These are phyloP conservation scores for Aleadryas rufinucha DNA, from an alignment of 2,113 vertebrate species.

Conservation along the genomic window DNA sequence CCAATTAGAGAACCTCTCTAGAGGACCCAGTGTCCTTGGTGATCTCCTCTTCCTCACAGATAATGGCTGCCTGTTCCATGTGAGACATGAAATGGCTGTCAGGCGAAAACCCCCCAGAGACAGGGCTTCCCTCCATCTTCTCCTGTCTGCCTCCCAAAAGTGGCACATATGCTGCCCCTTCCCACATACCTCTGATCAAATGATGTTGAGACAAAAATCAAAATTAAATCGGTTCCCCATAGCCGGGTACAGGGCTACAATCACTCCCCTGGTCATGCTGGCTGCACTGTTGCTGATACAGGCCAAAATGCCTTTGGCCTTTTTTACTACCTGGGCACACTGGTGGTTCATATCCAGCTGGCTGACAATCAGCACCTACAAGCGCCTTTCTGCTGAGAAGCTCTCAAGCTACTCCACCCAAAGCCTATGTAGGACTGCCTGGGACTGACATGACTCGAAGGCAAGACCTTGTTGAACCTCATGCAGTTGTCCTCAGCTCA, in stretches of 20 bases:
- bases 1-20: fast-evolving
- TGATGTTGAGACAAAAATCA: neutral
- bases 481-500: no score
- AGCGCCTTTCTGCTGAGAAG: neutral
- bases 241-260: neutral
- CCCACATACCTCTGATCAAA: neutral
- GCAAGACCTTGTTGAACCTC: neutral
- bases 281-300: neutral
- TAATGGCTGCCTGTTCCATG: neutral
- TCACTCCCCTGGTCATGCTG: neutral
- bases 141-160: neutral
- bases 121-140: neutral
- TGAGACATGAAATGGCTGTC: neutral
- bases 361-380: neutral
- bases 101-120: neutral
- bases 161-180: fast-evolving
- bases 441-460: neutral
- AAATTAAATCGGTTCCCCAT: neutral
- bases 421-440: neutral
- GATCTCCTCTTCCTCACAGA: no score
- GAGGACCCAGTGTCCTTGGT: neutral
- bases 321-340: neutral
- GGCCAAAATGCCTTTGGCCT: neutral
- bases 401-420: neutral
- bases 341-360: neutral